These are phyloP conservation scores for Orchestia grillus DNA, from an alignment of 1,140 invertebrate species.

Conservation along the genomic window DNA sequence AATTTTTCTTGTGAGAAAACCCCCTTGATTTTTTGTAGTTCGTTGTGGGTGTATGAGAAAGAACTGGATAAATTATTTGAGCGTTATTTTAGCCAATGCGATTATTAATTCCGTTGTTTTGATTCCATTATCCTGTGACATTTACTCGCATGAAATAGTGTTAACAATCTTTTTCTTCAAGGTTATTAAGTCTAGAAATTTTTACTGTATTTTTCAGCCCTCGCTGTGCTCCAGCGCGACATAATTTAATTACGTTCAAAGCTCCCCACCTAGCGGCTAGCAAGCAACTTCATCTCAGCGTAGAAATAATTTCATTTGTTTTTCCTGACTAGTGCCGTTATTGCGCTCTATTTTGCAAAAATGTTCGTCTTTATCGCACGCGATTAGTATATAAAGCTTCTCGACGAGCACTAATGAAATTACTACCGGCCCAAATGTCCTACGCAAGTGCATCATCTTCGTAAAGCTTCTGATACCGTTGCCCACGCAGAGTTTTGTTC, in stretches of 20 bases:
- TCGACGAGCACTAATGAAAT: slow-evolving; percentile 13
- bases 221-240: background rate
- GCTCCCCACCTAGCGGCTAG: background rate
- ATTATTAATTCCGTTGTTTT: no score
- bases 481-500: background rate
- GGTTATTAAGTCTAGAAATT: no score
- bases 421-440: slow-evolving; percentile 12
- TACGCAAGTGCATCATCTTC: background rate
- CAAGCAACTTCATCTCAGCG: background rate
- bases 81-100: no score
- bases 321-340: background rate
- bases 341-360: background rate
- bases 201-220: background rate
- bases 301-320: background rate
- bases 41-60: no score
- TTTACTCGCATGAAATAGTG: no score
- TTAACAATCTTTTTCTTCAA: background rate
- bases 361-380: background rate
- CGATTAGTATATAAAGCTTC: background rate
- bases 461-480: background rate
- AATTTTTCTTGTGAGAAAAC: no score
- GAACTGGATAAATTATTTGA: no score
- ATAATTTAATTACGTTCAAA: background rate
- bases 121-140: no score
- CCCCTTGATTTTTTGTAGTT: no score